phyloP scores from a whole-genome alignment of 2,113 vertebrate species.

The Sardina pilchardus region DNA sequence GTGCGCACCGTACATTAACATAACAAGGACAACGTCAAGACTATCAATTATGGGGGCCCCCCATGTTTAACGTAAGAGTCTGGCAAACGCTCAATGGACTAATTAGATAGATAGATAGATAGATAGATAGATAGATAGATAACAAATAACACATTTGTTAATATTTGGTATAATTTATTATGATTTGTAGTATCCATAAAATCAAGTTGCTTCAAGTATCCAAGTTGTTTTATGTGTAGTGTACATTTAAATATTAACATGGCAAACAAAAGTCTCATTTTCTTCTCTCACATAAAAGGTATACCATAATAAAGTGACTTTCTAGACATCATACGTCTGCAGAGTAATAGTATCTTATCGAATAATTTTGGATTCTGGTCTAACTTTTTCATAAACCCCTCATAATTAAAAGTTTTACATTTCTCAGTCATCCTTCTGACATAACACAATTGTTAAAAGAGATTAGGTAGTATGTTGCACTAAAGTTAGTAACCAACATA shows the following conservation, averaged over 20 bases:
- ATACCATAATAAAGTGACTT: no score
- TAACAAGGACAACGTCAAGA: not conserved
- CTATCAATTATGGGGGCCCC: not conserved
- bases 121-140: slow-evolving; percentile 23
- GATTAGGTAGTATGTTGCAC: not conserved
- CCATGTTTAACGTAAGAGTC: not conserved
- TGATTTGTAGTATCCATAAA: not conserved
- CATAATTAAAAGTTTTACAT: not conserved
- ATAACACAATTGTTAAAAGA: not conserved
- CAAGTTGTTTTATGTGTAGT: not conserved
- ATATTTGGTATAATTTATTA: not conserved
- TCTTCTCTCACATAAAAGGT: no score
- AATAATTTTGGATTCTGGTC: no score
- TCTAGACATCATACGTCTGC: no score
- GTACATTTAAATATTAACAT: not conserved
- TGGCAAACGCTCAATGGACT: not conserved
- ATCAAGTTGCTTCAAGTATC: no score
- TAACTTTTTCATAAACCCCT: not conserved
- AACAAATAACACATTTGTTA: no score
- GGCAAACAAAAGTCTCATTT: no score
- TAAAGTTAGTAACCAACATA: not conserved
- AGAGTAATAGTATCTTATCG: no score
- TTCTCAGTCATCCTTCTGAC: not conserved
- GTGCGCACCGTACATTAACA: not conserved
- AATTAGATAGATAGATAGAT: slow-evolving; percentile 22